Evolutionary conservation across 2,888 invertebrate species (phyloP).

Genomic region (Lampropteryx suffumata): DNA sequence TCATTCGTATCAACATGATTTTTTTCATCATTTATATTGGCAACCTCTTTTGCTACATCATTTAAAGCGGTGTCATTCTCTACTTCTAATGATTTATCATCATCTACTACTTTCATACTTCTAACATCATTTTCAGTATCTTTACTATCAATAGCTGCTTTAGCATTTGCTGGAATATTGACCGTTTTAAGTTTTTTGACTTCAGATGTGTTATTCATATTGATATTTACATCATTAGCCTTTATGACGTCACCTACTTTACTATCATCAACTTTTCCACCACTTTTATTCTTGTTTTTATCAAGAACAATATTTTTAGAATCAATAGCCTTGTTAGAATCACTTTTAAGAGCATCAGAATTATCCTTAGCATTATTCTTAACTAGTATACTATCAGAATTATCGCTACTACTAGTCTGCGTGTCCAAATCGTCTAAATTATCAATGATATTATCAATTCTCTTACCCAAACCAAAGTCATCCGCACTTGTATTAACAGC

Average conservation of each 20-base stretch:
- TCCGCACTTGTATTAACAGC: slow-evolving; percentile 29
- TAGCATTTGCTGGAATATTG: neutral
- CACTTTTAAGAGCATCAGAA: too few species aligned
- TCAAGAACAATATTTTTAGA: slow-evolving; percentile 4
- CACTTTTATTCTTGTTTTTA: neutral
- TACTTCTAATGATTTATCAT: neutral
- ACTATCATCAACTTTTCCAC: neutral
- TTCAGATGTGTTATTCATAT: neutral
- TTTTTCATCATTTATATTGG: neutral
- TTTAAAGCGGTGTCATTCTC: neutral
- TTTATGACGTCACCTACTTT: neutral
- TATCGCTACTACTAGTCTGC: slow-evolving; percentile 15
- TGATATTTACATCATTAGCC: neutral
- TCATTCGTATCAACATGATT: neutral
- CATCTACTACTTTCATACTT: neutral
- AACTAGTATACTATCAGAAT: slow-evolving; percentile 25
- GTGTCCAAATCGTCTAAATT: slow-evolving; percentile 38
- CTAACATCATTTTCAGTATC: neutral
- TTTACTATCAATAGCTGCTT: neutral
- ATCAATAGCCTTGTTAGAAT: neutral
- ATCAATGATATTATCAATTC: slow-evolving; percentile 46
- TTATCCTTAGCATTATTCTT: slow-evolving; percentile 8
- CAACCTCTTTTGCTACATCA: neutral
- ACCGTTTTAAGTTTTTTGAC: too few species aligned
- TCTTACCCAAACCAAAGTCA: slow-evolving; percentile 6